A percentile compares a stretch with the other conserved stretches of the same genome.
phyloP scores from a whole-genome alignment of 1,140 invertebrate species.

The Gryllus bimaculatus region DNA sequence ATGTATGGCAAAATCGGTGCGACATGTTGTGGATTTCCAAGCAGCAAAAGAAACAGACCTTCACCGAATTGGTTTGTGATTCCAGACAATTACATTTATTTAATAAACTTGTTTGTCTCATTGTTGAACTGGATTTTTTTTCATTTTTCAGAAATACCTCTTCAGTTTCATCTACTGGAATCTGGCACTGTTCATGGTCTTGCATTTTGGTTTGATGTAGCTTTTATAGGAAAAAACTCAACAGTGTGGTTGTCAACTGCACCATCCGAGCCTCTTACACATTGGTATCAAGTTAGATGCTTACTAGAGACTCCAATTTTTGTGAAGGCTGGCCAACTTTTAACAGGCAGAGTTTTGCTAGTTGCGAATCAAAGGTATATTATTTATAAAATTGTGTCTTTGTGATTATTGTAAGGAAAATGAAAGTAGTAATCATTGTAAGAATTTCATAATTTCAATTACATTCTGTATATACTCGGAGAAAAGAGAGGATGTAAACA shows the following conservation, averaged over 20 bases:
- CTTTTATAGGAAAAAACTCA: constrained; percentile 84
- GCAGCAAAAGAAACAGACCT: constrained; percentile 88
- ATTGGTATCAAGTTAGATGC: constrained; percentile 99
- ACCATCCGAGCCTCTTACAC: constrained; percentile 95
- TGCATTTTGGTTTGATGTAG: constrained; percentile 99
- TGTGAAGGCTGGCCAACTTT: constrained; percentile 85
- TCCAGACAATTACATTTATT: background rate
- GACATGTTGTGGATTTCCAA: constrained; percentile 93
- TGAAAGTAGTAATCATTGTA: background rate
- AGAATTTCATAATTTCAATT: no score
- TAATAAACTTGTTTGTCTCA: background rate
- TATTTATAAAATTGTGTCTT: background rate
- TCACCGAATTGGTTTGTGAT: constrained; percentile 70
- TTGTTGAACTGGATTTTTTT: background rate
- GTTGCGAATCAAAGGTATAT: constrained; percentile 81
- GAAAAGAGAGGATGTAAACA: no score
- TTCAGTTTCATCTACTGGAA: constrained; percentile 86
- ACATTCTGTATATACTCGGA: no score
- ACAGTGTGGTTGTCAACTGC: constrained; percentile 97
- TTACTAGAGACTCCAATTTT: constrained; percentile 88
- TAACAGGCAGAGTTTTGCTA: constrained; percentile 80
- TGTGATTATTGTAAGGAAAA: background rate
- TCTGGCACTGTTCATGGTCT: constrained; percentile 93
- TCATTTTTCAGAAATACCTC: constrained; percentile 65
- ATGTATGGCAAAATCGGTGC: constrained; percentile 88